Conservation (phyloP, 2,888 invertebrate species). For the Salticus scenicus region DNA sequence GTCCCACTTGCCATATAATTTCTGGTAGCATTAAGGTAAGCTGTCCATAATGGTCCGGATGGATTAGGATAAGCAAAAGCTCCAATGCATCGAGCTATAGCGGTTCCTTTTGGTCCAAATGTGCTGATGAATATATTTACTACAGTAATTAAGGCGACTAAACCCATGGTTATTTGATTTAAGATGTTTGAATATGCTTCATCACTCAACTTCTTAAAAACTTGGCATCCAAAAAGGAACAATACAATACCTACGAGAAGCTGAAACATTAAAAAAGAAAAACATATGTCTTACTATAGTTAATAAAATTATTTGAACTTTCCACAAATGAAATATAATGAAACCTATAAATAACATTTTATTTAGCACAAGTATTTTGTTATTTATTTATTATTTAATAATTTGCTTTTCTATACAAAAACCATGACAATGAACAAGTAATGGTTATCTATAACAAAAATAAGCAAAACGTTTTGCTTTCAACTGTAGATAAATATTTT, state of each 20-base stretch:
- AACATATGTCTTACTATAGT: not conserved
- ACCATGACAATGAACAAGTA: no score
- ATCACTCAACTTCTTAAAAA: slow-evolving; percentile 22
- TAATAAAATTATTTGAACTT: no score
- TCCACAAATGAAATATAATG: no score
- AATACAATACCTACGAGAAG: slow-evolving; percentile 67
- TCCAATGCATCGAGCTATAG: slow-evolving; percentile 42
- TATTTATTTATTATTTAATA: no score
- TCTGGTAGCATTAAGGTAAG: slow-evolving; percentile 29
- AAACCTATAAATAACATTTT: no score
- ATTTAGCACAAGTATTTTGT: no score
- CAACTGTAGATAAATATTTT: no score
- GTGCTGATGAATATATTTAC: slow-evolving; percentile 70
- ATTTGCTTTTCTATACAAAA: no score
- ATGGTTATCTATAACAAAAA: no score
- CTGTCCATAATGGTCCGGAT: slow-evolving; percentile 21
- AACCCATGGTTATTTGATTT: slow-evolving; percentile 69
- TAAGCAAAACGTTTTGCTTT: no score
- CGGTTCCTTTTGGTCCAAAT: slow-evolving; percentile 61
- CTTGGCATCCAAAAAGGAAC: slow-evolving; percentile 70
- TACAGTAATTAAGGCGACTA: slow-evolving; percentile 70
- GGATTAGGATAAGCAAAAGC: slow-evolving; percentile 53
- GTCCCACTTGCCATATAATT: slow-evolving; percentile 21
- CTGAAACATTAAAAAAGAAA: slow-evolving; percentile 54
- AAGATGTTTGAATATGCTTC: slow-evolving; percentile 59